Evolutionary conservation across 2,888 invertebrate genomes (phyloP), one percentile per base, ranked within the genome.

Genomic region (Capitulum mitella): DNA sequence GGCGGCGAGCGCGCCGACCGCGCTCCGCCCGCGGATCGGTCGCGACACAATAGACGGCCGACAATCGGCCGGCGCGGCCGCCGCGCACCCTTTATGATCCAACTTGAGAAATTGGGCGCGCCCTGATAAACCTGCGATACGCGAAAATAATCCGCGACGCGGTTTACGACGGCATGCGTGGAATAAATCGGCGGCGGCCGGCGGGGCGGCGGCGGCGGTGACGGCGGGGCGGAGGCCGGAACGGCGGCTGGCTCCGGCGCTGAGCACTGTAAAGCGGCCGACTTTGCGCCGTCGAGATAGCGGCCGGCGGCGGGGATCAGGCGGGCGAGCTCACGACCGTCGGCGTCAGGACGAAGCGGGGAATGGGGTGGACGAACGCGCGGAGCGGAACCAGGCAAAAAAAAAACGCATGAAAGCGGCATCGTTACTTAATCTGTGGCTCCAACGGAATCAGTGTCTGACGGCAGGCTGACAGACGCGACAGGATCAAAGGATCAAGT

Each of bases 91-190:
- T 70, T 70, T 70, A 70, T 70, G 70, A 70, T 34, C 37, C 70
- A 37, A 70, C 37, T 70, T 70, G 70, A 70, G 70, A 70, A 70
- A 70, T 70, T 70, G 70, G 70, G 37, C 37, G 37, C 70, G 70
- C 70, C 70, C 37, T 70, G 70, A 70, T 70, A 70, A 70, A 70
- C 70, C 70, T 37, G 70, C 70, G 70, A 70, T 70, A 37, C 70
- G 70, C 70, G 70, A 70, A 37, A 70, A 70, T 70, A 70, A 70
- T 70, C 70, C 70, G 22, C 22, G 34, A 2, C 34, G 16, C 37
- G 19, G 34, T 32, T 70, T 70, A 70, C 70, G 70, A 70, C 70
- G 37, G 70, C 70, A 70, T 70, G 70, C 70, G 70, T 70, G 70
- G 70, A 70, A 70, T 70, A 70, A 70, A 70, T 70, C 22, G 61